Base-by-base conservation (phyloP, 2,797 vertebrate species). In the Halcyon leucocephala region DNA sequence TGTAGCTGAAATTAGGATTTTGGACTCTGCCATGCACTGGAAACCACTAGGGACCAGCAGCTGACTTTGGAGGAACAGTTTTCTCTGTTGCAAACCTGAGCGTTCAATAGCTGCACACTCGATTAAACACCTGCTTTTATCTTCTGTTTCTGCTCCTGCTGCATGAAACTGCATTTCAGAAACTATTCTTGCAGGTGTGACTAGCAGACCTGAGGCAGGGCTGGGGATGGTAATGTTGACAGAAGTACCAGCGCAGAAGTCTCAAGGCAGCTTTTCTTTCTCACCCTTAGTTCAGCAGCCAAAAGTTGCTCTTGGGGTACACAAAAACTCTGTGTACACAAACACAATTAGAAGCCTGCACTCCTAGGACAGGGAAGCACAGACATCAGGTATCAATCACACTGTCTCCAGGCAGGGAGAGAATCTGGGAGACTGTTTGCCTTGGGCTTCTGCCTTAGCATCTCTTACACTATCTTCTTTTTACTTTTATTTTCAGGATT, bases 401-500 rank as follows among this genome's bases (percentile, higher is more conserved):
- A 41, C 33, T 39, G 26, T 37, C 69, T 67, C 21, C 42, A 49
- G 42, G 33, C 11, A 2, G n/a, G 46, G 18, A 87, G n/a, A 49
- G 0, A 3, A 61, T 62, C n/a, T 44, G 49, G 57, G 57, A 85
- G 15, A 46, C 21, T 16, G 11, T 51, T 48, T 72, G 41, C 61
- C 82, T 94, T 14, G 8, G 62, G 46, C 12, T 29, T 89, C 13
- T 55, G 41, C 21, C 64, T 82, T 64, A 74, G 15, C 51, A 29
- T 69, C 22, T 74, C 54, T 86, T 44, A 66, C 20, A 29, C 8
- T 69, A 31, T 18, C 49, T 71, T 60, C 54, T 69, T 73, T 77
- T 70, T n/a, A 76, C n/a, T 54, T 91, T n/a, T 87, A 60, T 71
- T 87, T 86, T 86, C 74, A 28, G 65, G 33, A 88, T 51, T 61